Base-by-base conservation (phyloP, 2,888 invertebrate species). In the Lydus trimaculatus region DNA sequence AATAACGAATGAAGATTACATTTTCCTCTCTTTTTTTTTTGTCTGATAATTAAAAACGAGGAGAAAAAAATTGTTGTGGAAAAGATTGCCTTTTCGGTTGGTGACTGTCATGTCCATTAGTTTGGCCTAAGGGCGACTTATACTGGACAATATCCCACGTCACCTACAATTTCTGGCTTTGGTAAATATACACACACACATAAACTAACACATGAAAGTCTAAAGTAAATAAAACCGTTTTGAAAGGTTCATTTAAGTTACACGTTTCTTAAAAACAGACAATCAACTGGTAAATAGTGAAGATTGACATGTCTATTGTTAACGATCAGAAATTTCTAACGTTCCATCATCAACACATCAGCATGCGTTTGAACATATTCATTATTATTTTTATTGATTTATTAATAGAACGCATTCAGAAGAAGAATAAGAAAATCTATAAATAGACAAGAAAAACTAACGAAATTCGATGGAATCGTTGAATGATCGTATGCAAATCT, bases 171-270 rank as follows among this genome's bases (percentile, higher is more conserved):
- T 62, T 70, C 69, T 62, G 66, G 66, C 75, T 71, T 74, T 71
- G 56, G 72, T 75, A 74, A 75, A 75, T 74, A 73, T 11, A 43
- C 17, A 39, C 8, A 73, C 72, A n/a, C n/a, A n/a, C n/a, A n/a
- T n/a, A n/a, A n/a, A n/a, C n/a, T n/a, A n/a, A 43, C 17, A 39
- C 7, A 73, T 72, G 43, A 43, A n/a, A 70, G 70, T 67, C 72
- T 72, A 71, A 68, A 75, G 72, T 70, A 74, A 75, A 75, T 71
- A 75, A 67, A 75, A 72, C 70, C 71, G 67, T 74, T 70, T 70
- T 59, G 70, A 70, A 70, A 70, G 70, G 64, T 67, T 70, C 65
- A 65, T 70, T 70, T 70, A 64, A 58, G 39, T 23, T 20, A 31
- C 52, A 70, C 70, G 70, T 66, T 69, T 15, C n/a, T 15, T 39